Base-by-base conservation (phyloP, 2,797 vertebrate species). In the Lophius americanus region DNA sequence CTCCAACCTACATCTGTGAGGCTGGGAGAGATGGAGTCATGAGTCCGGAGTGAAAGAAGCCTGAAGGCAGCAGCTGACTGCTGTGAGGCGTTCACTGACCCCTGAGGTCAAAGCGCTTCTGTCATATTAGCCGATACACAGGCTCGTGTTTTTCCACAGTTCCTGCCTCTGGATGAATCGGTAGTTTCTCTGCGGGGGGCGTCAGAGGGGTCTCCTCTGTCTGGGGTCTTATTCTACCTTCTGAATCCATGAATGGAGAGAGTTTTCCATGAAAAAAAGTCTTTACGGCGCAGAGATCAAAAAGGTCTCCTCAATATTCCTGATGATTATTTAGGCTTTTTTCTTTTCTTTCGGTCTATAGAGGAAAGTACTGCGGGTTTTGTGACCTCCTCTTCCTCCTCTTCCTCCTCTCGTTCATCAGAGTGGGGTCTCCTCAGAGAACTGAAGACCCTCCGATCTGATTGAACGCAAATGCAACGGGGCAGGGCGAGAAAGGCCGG, bases 51-150 rank as follows among this genome's bases (percentile, higher is more conserved):
- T 87, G 90, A 91, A 88, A 74, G 73, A 52, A 56, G 63, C 59
- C 70, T 73, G 23, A 23, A 23, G 23, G 23, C 23, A 23, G 23
- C 39, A 56, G 75, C 75, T 78, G 72, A 87, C 79, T 70, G 54
- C 43, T 4, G 2, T 14, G 36, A 56, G 75, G 78, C 78, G 83
- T 78, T 74, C 73, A 66, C 60, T 59, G 73, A 70, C 85, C 78
- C 68, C 72, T 63, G 56, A 87, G 88, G 91, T 89, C 89, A 89
- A 91, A 87, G 86, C 89, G 85, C 88, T 91, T 90, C 87, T 91
- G 87, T 85, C 85, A 73, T 89, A 88, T 88, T 89, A 90, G 83
- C 81, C 91, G 84, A 83, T 81, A 83, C 70, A 70, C 78, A 48
- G 68, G 58, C 70, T 72, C 79, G 79, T 82, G 84, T 85, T 86